phyloP scores from a whole-genome alignment of 2,113 vertebrate species.

The Anoplopoma fimbria region DNA sequence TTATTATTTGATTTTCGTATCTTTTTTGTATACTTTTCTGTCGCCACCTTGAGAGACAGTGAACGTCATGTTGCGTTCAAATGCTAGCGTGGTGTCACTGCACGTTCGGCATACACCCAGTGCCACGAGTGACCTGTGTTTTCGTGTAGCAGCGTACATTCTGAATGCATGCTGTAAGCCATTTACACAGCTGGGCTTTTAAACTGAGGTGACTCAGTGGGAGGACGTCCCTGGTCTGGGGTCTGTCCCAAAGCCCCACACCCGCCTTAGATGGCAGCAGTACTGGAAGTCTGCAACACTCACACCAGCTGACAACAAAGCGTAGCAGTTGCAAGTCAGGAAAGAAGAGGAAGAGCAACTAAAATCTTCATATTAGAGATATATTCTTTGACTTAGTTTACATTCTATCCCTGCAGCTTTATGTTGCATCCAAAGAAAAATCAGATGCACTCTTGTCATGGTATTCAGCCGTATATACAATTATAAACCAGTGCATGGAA shows the following conservation, averaged over 20 bases:
- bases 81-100: constrained; percentile 40
- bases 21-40: neutral
- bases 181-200: constrained; percentile 85
- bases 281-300: constrained; percentile 37
- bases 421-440: constrained; percentile 21
- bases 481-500: constrained; percentile 51
- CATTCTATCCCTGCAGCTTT: neutral
- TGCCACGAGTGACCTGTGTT: constrained; percentile 59
- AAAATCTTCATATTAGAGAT: neutral
- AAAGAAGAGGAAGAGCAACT: neutral
- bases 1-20: neutral
- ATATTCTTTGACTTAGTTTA: neutral
- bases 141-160: constrained; percentile 73
- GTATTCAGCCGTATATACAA: constrained; percentile 46
- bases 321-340: constrained; percentile 24
- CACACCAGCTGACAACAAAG: constrained; percentile 43
- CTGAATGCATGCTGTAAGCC: constrained; percentile 80
- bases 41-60: constrained; percentile 19
- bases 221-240: constrained; percentile 76
- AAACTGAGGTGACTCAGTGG: constrained; percentile 79
- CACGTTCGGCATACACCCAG: constrained; percentile 68
- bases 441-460: constrained; percentile 46
- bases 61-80: constrained; percentile 28
- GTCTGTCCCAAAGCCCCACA: constrained; percentile 77
- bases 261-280: constrained; percentile 55